A percentile compares a stretch with the other conserved stretches of the same genome.
phyloP scores from a whole-genome alignment of 1,140 invertebrate genomes.

The Vollenhovia emeryi region DNA sequence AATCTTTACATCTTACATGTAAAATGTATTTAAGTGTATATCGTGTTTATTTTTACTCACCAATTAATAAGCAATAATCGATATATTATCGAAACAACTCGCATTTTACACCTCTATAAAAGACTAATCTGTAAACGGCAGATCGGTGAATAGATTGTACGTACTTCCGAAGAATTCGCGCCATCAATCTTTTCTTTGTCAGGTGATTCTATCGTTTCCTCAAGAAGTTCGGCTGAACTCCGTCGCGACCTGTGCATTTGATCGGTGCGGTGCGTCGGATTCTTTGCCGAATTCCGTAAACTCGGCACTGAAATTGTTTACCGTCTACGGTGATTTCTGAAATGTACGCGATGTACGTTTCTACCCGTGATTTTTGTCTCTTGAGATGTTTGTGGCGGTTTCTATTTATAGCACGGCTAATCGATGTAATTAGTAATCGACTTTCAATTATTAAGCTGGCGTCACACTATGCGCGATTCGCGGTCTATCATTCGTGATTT shows the following conservation, averaged over 20 bases:
- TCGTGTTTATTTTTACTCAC: not conserved
- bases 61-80: not conserved
- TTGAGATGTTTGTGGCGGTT: not conserved
- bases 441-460: conserved; percentile 4
- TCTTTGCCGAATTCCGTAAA: conserved; percentile 46
- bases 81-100: not conserved
- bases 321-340: not conserved
- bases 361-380: not conserved
- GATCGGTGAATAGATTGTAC: conserved; percentile 30
- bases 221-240: conserved; percentile 20
- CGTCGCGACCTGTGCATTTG: not conserved
- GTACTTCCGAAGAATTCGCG: conserved; percentile 10
- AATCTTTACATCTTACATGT: not conserved
- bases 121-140: not conserved
- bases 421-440: not conserved
- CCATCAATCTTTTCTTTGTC: conserved; percentile 47
- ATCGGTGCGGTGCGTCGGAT: conserved; percentile 20
- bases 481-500: no score
- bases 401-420: not conserved
- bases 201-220: conserved; percentile 39
- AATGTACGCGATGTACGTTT: not conserved
- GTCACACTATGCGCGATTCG: no score
- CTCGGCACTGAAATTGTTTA: conserved; percentile 26
- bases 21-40: not conserved
- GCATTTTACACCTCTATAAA: not conserved